phyloP scores from a whole-genome alignment of 30 jellyfish, hydroid and myxozoan genomes.

The Clytia hemisphaerica region DNA sequence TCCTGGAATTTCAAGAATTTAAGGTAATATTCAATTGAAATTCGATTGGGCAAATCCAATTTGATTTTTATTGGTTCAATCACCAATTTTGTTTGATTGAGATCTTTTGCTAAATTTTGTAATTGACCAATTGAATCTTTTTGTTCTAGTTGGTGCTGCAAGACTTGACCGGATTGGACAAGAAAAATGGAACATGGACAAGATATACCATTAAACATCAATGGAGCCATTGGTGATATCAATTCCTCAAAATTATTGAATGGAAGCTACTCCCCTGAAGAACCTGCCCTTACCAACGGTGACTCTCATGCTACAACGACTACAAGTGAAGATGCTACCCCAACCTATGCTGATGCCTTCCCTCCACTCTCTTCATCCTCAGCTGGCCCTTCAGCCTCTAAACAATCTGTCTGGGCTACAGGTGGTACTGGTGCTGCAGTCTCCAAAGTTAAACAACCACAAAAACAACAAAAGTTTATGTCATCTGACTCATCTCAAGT shows the following conservation, averaged over 20 bases:
- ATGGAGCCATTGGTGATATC: slow-evolving; percentile 25
- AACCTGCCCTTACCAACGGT: not conserved
- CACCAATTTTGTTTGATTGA: not conserved
- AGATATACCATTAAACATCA: slow-evolving; percentile 22
- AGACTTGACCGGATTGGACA: slow-evolving; percentile 98
- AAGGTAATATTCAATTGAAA: too few relatives aligned
- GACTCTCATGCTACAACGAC: not conserved
- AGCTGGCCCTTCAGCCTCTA: slow-evolving; percentile 20
- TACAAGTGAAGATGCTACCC: slow-evolving; percentile 52
- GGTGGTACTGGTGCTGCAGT: slow-evolving; percentile 21
- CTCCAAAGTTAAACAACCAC: slow-evolving; percentile 42
- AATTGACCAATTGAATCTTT: too few relatives aligned
- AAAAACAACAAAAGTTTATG: not conserved
- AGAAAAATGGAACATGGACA: slow-evolving; percentile 91
- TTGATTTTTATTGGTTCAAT: not conserved
- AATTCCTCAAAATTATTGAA: not conserved
- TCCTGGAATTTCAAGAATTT: too few relatives aligned
- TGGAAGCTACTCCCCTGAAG: slow-evolving; percentile 17
- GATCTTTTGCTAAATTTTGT: not conserved
- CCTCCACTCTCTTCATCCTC: slow-evolving; percentile 93
- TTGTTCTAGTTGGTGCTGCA: too few relatives aligned
- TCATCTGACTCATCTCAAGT: slow-evolving; percentile 34
- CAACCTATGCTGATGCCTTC: slow-evolving; percentile 98
- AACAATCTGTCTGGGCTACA: slow-evolving; percentile 62
- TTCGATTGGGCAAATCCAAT: too few relatives aligned